Evolutionary conservation across 2,888 invertebrate species (phyloP), one percentile per base, ranked within the genome.

Genomic region (Cerastis rubricosa): DNA sequence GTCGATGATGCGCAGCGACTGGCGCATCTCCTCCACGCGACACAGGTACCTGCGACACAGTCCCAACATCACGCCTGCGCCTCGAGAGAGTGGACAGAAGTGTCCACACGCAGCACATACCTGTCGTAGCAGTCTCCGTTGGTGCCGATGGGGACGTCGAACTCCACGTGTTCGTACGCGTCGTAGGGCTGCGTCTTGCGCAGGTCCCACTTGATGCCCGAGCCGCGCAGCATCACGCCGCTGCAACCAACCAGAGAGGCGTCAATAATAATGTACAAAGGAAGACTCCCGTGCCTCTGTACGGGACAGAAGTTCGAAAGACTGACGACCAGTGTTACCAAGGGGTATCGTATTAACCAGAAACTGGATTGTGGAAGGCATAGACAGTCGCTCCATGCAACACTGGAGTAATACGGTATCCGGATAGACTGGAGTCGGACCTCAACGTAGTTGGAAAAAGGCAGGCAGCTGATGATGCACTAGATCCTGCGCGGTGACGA

Each of bases 201-300:
- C 66, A 99, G 96, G 94, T 99, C 99, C 99, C 99, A 99, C 94
- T 99, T 99, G 89, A 99, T 99, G 25, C 99, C 99, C 0, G 99
- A 99, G 0, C 99, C 99, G 73, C 99, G 97, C 47, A 99, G 96
- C 99, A 99, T 99, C 3, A 99, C 99, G 8, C 99, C 99, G 92
- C 99, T 99, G 94, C 0, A 29, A 25, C 9, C 51, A 40, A 43
- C 5, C n/a, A 25, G 35, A 61, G 35, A 5, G 61, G 11, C 22
- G 19, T 61, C 61, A 61, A 11, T 22, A 7, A 59, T 3, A 61
- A 11, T 35, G 5, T 22, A 51, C 57, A 17, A 25, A 51, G 22
- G 51, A n/a, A 54, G 54, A 54, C 51, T 4, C 22, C 51, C 9
- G 22, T 1, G 25, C 25, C 14, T 14, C 25, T 25, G 22, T 22